Base-by-base conservation (phyloP, 2,113 vertebrate species). In the Raja brachyura region DNA sequence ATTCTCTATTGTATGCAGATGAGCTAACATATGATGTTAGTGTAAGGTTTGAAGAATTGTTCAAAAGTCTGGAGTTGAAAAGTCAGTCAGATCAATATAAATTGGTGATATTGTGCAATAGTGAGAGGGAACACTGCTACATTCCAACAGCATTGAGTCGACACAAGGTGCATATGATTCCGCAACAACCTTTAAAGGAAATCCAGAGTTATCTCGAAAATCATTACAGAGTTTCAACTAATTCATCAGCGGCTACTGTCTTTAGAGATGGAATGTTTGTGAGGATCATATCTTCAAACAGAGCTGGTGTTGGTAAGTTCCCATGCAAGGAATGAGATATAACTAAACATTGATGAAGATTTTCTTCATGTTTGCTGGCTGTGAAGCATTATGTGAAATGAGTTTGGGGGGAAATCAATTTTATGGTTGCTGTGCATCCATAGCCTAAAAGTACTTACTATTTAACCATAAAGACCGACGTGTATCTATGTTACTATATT, bases 71-170 rank as follows among this genome's bases (percentile, higher is more conserved):
- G 66, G 94, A 96, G 93, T 94, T 94, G 13, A 96, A 95, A 94
- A 86, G 25, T 93, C 95, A 56, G 0, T 95, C 94, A 25, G 93
- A 96, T 94, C 39, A 48, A 48, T 99, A 98, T 93, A 95, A 93
- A 63, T 96, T 99, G 0, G 94, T 99, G 86, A 93, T 99, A 25
- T 94, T 99, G 93, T 99, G 98, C 83, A 97, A 97, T 95, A 95
- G 95, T 0, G 97, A 98, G 93, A 95, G 96, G 94, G 99, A 99
- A 93, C 97, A 98, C 94, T 95, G 97, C 93, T 98, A 98, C 94
- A 95, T 99, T 81, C 98, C 98, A 0, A 98, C 98, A 4, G 97
- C 96, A 94, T 98, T 99, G 95, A 98, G 98, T 96, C 97, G 97
- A 93, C 96, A 96, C 96, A 97, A 97, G 90, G 95, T 98, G 94